These are phyloP conservation scores for Passer montanus DNA, from an alignment of 2,113 vertebrate species.

Conservation along the genomic window DNA sequence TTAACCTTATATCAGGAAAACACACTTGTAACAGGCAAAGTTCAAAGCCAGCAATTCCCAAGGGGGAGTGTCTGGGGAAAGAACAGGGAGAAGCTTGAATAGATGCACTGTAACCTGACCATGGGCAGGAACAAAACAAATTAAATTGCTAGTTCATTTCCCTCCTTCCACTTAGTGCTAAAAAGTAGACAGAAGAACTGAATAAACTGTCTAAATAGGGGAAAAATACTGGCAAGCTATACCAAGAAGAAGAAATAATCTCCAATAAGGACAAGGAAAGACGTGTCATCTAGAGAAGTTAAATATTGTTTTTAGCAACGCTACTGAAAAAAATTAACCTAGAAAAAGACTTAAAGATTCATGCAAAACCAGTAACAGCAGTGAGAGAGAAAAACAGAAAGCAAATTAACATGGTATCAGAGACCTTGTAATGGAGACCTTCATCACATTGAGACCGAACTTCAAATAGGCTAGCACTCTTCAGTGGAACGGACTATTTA, in stretches of 20 bases:
- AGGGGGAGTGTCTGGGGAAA: not conserved
- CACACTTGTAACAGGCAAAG: not conserved
- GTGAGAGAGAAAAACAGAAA: not conserved
- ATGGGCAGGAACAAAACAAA: not conserved
- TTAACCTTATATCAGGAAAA: not conserved
- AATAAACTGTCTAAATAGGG: not conserved
- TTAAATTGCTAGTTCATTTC: not conserved
- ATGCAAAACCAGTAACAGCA: not conserved
- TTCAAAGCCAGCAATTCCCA: not conserved
- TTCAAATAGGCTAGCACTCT: not conserved
- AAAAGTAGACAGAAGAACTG: not conserved
- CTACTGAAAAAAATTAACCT: not conserved
- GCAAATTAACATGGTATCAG: not conserved
- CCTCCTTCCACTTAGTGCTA: not conserved
- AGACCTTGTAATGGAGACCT: not conserved
- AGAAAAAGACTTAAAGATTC: not conserved
- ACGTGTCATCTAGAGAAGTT: not conserved
- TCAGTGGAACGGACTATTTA: not conserved
- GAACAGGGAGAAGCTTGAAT: not conserved
- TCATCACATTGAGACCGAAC: not conserved
- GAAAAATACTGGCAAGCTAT: not conserved
- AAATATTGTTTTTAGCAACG: not conserved
- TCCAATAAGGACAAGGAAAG: not conserved
- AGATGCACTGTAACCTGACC: not conserved
- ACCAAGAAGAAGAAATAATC: not conserved